Percentiles rank a stretch among this genome's conserved stretches.
These are phyloP conservation scores for Monopterus albus DNA, from an alignment of 2,113 vertebrate genomes.

Conservation along the genomic window DNA sequence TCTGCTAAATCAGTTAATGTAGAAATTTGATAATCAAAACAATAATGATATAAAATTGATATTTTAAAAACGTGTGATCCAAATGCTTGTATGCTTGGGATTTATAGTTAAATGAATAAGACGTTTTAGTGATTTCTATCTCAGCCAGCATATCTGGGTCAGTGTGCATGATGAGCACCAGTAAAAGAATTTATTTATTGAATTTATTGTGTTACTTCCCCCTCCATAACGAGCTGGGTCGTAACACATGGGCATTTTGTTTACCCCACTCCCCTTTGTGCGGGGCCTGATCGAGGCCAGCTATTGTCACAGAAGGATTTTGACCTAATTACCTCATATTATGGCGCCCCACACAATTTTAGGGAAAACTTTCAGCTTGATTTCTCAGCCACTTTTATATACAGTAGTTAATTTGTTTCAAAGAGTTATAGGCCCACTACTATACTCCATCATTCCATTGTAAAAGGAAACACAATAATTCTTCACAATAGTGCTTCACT, in stretches of 20 bases:
- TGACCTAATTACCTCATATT: slow-evolving; percentile 35
- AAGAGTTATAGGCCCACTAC: background rate
- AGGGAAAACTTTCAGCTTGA: background rate
- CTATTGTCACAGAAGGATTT: slow-evolving; percentile 35
- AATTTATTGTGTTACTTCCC: too few relatives aligned
- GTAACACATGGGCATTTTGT: too few relatives aligned
- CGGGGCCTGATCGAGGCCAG: slow-evolving; percentile 50
- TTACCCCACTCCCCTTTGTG: slow-evolving; percentile 35
- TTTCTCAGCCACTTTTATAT: slow-evolving; percentile 16
- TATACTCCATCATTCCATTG: background rate
- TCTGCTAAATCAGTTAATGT: too few relatives aligned
- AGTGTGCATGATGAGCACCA: slow-evolving; percentile 13
- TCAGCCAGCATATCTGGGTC: slow-evolving; percentile 4
- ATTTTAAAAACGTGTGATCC: too few relatives aligned
- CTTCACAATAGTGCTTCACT: background rate
- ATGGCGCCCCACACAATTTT: slow-evolving; percentile 10
- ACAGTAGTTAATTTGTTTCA: too few relatives aligned
- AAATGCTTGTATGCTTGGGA: too few relatives aligned
- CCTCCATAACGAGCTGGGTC: too few relatives aligned
- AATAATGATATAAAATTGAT: too few relatives aligned
- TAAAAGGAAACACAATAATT: slow-evolving; percentile 5
- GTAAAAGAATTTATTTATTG: too few relatives aligned
- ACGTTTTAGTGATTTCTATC: too few relatives aligned
- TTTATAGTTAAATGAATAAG: too few relatives aligned
- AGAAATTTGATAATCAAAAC: too few relatives aligned